Evolutionary conservation across 2,113 vertebrate species (phyloP).

Genomic region (Anser brachyrhynchus): DNA sequence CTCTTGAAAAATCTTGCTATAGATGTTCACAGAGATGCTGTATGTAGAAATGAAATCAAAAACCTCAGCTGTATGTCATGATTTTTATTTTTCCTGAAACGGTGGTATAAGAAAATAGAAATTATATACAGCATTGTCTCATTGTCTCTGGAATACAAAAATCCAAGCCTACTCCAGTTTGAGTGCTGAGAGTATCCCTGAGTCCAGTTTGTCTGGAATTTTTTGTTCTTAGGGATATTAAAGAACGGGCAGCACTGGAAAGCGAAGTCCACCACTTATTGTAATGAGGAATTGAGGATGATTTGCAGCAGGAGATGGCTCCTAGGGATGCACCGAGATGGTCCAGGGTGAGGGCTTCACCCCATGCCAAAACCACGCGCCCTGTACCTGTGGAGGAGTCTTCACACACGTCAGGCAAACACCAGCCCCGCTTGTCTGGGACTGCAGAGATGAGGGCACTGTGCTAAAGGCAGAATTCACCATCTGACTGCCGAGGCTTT

Average conservation of each 20-base stretch:
- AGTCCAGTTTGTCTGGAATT: neutral
- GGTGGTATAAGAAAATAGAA: neutral
- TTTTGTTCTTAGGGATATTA: slow-evolving; percentile 29
- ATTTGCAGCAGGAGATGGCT: too few species aligned
- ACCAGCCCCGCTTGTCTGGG: neutral
- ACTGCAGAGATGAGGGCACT: neutral
- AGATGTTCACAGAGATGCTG: neutral
- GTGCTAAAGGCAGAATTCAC: neutral
- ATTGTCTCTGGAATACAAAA: neutral
- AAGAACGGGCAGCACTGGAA: neutral
- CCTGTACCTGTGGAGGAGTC: fast-evolving
- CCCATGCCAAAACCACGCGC: neutral
- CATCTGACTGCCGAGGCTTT: neutral
- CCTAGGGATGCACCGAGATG: neutral
- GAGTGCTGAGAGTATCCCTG: neutral
- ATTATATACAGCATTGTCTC: neutral
- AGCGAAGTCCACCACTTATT: neutral
- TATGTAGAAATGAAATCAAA: neutral
- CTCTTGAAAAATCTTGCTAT: neutral
- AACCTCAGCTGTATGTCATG: fast-evolving
- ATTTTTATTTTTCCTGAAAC: neutral
- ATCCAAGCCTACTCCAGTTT: neutral
- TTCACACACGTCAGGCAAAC: neutral
- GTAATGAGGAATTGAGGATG: too few species aligned
- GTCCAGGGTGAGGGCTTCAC: neutral